Percentiles rank a stretch among this genome's conserved stretches.
Evolutionary conservation across 2,113 vertebrate genomes (phyloP).

Genomic region (Picathartes gymnocephalus): DNA sequence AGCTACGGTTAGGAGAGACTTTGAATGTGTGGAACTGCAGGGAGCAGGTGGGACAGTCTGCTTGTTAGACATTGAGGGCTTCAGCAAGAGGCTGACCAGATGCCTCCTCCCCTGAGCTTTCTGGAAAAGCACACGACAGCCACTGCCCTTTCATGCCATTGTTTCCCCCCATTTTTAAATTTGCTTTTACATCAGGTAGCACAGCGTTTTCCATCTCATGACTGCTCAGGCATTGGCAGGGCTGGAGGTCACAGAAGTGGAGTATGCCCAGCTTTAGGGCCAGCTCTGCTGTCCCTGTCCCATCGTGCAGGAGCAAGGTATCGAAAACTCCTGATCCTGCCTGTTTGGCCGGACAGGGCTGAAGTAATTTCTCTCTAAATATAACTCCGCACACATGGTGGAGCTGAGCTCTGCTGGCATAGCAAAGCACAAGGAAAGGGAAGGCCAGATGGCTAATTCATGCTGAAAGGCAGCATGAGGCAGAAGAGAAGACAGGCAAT

Average conservation of each 20-base stretch:
- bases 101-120: neutral
- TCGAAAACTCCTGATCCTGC: neutral
- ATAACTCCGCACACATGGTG: neutral
- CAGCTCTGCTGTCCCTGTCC: neutral
- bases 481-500: neutral
- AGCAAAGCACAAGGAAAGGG: neutral
- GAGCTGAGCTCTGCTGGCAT: neutral
- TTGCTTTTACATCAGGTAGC: neutral
- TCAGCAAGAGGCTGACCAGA: neutral
- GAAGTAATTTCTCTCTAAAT: slow-evolving; percentile 32
- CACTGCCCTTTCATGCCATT: neutral
- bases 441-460: slow-evolving; percentile 40
- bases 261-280: fast-evolving
- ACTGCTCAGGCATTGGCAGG: fast-evolving
- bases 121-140: neutral
- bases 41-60: neutral
- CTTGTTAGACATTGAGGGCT: neutral
- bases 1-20: neutral
- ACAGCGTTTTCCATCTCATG: fast-evolving
- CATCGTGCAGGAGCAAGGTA: neutral
- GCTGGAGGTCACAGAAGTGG: neutral
- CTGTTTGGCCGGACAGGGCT: neutral
- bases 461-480: slow-evolving; percentile 19
- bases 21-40: neutral
- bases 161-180: neutral